phyloP scores from a whole-genome alignment of 2,888 invertebrate genomes.

The Sarcophaga subvicina region DNA sequence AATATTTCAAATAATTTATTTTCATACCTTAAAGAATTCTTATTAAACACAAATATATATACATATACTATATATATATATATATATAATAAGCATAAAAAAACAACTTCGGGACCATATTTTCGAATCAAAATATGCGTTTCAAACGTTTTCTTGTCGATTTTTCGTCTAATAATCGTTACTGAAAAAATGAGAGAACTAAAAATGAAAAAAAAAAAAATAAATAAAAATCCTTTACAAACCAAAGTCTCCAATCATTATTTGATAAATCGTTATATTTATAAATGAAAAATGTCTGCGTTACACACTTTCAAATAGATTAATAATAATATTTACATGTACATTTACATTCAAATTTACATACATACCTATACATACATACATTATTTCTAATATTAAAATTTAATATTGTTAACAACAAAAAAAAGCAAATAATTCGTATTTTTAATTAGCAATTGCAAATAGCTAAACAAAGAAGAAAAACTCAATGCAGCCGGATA shows the following conservation, averaged over 20 bases:
- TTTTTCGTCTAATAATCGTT: conserved; percentile 4
- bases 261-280: conserved; percentile 65
- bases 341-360: conserved; percentile 62
- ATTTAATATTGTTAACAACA: conserved; percentile 14
- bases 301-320: conserved; percentile 69
- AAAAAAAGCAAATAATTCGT: not conserved
- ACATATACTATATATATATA: not conserved
- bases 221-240: conserved; percentile 40
- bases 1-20: too few species aligned
- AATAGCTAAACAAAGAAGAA: conserved; percentile 18
- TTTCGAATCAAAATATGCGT: conserved; percentile 81
- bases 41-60: not conserved
- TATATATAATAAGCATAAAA: conserved; percentile 13
- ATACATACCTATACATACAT: conserved; percentile 53
- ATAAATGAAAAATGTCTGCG: conserved; percentile 69
- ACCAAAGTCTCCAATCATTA: conserved; percentile 61
- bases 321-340: conserved; percentile 34
- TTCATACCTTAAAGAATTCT: too few species aligned
- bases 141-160: conserved; percentile 72
- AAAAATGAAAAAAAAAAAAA: not conserved
- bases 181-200: conserved; percentile 6
- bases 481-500: not conserved
- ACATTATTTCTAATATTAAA: conserved; percentile 70
- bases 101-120: conserved; percentile 81
- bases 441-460: conserved; percentile 55